These are phyloP conservation scores for Albula goreensis DNA, from an alignment of 2,113 vertebrate genomes.

Conservation along the genomic window DNA sequence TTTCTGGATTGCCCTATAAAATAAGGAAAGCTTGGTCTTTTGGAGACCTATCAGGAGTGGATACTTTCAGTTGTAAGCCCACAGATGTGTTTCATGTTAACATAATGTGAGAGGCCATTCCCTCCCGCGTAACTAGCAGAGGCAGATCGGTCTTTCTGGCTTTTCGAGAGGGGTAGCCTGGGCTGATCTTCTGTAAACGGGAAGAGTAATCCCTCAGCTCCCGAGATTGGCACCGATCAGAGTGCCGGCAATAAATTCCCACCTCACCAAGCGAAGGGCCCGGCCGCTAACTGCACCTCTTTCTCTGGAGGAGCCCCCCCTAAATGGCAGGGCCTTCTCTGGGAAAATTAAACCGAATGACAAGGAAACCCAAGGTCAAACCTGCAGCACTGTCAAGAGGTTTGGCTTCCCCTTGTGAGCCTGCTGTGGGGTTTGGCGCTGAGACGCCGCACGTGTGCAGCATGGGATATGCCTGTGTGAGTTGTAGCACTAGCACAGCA, in stretches of 20 bases:
- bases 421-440: not conserved
- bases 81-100: not conserved
- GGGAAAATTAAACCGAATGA: constrained; percentile 23
- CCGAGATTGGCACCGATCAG: constrained; percentile 30
- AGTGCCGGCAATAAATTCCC: constrained; percentile 12
- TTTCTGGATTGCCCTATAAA: not conserved
- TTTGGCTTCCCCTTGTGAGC: not conserved
- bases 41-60: too few species aligned
- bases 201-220: constrained; percentile 15
- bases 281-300: not conserved
- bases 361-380: constrained; percentile 28
- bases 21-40: not conserved
- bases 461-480: not conserved
- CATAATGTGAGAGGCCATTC: not conserved
- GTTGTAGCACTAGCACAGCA: not conserved
- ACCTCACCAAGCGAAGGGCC: not conserved
- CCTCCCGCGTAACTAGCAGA: not conserved
- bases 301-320: not conserved
- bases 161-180: not conserved
- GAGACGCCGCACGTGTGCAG: constrained; percentile 10
- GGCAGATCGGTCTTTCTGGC: not conserved
- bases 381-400: constrained; percentile 13
- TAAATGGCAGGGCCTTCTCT: constrained; percentile 27
- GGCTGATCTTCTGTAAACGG: constrained; percentile 13
- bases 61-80: not conserved